These are phyloP conservation scores for Peromyscus californicus DNA, from an alignment of 2,113 vertebrate genomes.

Conservation along the genomic window DNA sequence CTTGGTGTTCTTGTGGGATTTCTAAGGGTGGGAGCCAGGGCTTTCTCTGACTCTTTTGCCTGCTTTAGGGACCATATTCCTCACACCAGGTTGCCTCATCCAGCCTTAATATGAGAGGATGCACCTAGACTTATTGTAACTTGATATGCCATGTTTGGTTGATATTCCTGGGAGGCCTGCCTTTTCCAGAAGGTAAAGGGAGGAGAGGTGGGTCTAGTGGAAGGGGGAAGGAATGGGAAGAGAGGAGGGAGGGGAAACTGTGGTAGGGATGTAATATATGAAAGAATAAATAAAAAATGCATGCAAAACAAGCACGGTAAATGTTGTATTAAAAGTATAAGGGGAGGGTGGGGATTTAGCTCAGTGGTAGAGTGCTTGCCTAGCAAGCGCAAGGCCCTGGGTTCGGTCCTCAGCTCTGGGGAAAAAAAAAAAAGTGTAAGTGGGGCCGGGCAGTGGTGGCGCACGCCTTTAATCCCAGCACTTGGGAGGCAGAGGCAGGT, in stretches of 20 bases:
- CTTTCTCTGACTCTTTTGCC: not conserved
- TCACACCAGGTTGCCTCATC: not conserved
- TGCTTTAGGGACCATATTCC: not conserved
- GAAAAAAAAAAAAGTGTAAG: too few relatives aligned
- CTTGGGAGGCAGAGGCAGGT: too few relatives aligned
- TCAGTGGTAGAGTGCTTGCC: too few relatives aligned
- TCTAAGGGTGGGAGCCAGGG: not conserved
- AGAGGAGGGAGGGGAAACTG: not conserved
- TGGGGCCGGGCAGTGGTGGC: too few relatives aligned
- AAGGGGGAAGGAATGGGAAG: too few relatives aligned
- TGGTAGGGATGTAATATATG: not conserved
- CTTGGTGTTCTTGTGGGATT: not conserved
- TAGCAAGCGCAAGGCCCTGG: too few relatives aligned
- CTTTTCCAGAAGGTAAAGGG: not conserved
- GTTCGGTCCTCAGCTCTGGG: too few relatives aligned
- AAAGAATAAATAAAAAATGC: not conserved
- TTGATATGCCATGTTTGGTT: not conserved
- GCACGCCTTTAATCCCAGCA: too few relatives aligned
- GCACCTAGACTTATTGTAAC: not conserved
- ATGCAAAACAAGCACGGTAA: conserved; percentile 34
- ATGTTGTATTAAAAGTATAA: conserved; percentile 10
- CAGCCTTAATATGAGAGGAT: not conserved
- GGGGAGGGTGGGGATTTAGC: too few relatives aligned
- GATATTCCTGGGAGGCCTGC: not conserved
- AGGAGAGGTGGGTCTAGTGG: not conserved